Conservation (phyloP, 2,888 invertebrate species). For the Taphrorychus bicolor region DNA sequence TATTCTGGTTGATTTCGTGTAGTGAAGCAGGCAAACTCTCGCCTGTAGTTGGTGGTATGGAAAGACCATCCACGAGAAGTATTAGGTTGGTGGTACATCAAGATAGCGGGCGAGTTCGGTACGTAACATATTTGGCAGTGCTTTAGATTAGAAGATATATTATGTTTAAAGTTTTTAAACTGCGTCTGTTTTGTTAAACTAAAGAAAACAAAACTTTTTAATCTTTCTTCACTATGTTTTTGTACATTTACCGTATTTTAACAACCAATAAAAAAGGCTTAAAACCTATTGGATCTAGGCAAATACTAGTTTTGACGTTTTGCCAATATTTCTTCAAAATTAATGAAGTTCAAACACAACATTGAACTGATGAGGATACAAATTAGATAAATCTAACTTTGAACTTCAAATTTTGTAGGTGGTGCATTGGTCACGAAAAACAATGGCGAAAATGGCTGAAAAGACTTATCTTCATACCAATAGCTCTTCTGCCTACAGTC, state of each 20-base stretch:
- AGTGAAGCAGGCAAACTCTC: slow-evolving; percentile 7
- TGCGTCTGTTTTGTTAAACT: not conserved
- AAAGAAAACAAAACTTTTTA: not conserved
- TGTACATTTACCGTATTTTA: not conserved
- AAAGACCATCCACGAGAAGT: slow-evolving; percentile 48
- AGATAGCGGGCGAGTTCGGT: slow-evolving; percentile 62
- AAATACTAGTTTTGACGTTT: too few species aligned
- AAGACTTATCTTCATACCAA: slow-evolving; percentile 58
- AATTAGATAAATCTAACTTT: not conserved
- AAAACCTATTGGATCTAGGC: too few species aligned
- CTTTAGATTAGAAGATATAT: too few species aligned
- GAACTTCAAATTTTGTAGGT: slow-evolving; percentile 50
- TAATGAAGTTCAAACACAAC: not conserved
- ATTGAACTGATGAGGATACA: not conserved
- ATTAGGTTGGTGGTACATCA: slow-evolving; percentile 58
- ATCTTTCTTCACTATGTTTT: not conserved
- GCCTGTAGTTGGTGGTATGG: slow-evolving; percentile 43
- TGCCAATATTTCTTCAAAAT: too few species aligned
- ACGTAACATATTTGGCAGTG: slow-evolving; percentile 42
- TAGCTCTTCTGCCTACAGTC: slow-evolving; percentile 55
- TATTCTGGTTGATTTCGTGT: slow-evolving; percentile 30
- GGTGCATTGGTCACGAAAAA: slow-evolving; percentile 60
- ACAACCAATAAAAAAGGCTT: too few species aligned
- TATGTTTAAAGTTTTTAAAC: too few species aligned
- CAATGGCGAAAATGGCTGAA: slow-evolving; percentile 59